Conservation (phyloP, 2,113 vertebrate species). For the Myotis davidii region DNA sequence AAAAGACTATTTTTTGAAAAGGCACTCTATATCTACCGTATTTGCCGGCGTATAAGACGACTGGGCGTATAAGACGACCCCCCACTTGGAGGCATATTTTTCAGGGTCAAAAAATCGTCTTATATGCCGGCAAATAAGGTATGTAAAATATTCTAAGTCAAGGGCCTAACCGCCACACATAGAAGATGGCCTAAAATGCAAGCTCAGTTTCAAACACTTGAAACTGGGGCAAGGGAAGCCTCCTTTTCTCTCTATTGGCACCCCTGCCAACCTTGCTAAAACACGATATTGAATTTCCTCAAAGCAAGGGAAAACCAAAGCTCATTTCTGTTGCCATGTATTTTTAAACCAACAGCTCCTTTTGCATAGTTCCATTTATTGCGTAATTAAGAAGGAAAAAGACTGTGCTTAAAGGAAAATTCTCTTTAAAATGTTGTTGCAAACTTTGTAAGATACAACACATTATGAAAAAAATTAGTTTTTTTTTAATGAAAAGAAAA, state of each 20-base stretch:
- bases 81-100: too few species aligned
- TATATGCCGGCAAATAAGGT: too few species aligned
- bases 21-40: not conserved
- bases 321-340: slow-evolving; percentile 56
- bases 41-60: too few species aligned
- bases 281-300: slow-evolving; percentile 65
- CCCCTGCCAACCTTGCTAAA: slow-evolving; percentile 59
- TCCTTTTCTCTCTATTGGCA: not conserved
- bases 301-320: slow-evolving; percentile 65
- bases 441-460: slow-evolving; percentile 11
- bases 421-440: slow-evolving; percentile 34
- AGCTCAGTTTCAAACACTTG: slow-evolving; percentile 22
- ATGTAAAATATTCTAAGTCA: slow-evolving; percentile 24
- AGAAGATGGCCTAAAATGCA: slow-evolving; percentile 49
- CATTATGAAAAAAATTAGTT: not conserved
- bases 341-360: slow-evolving; percentile 59
- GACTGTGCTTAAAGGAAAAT: not conserved
- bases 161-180: not conserved
- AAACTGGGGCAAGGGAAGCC: slow-evolving; percentile 45
- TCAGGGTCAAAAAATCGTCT: too few species aligned
- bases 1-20: not conserved
- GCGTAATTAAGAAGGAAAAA: slow-evolving; percentile 27
- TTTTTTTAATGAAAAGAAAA: not conserved
- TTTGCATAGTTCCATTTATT: slow-evolving; percentile 52
- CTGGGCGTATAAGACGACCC: too few species aligned